phyloP scores from a whole-genome alignment of 2,113 vertebrate species.

The Probosciger aterrimus region DNA sequence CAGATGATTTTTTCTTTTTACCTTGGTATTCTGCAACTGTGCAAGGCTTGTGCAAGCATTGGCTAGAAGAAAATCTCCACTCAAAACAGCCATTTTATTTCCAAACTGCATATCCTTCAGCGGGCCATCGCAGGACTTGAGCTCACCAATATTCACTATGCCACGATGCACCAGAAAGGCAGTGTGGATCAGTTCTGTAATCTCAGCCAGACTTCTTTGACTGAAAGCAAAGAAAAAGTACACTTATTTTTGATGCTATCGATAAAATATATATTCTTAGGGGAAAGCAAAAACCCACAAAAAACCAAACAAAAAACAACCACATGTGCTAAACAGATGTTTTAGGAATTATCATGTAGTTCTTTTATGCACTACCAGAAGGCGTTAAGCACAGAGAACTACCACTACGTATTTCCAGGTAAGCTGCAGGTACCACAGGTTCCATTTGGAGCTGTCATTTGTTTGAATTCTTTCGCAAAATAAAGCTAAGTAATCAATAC shows the following conservation, averaged over 20 bases:
- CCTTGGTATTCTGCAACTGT: slow-evolving; percentile 93
- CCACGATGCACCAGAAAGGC: slow-evolving; percentile 96
- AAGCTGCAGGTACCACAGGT: neutral
- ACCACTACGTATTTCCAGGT: neutral
- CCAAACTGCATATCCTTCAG: slow-evolving; percentile 98
- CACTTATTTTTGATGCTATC: neutral
- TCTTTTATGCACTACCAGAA: neutral
- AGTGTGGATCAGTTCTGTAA: slow-evolving; percentile 95
- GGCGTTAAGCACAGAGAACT: neutral
- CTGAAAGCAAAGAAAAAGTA: slow-evolving; percentile 72
- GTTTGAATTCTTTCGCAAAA: neutral
- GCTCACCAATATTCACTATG: slow-evolving; percentile 90
- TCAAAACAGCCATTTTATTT: slow-evolving; percentile 97
- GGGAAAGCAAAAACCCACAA: neutral
- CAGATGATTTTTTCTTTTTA: slow-evolving; percentile 60
- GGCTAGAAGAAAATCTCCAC: slow-evolving; percentile 95
- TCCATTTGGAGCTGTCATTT: neutral
- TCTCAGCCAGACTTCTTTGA: slow-evolving; percentile 95
- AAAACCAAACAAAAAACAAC: neutral
- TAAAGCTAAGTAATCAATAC: neutral
- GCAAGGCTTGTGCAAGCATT: slow-evolving; percentile 93
- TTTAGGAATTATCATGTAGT: neutral
- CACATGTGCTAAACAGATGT: neutral
- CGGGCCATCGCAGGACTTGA: slow-evolving; percentile 87
- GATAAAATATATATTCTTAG: neutral